Evolutionary conservation across 2,888 invertebrate genomes (phyloP).

Genomic region (Eulithis testata): DNA sequence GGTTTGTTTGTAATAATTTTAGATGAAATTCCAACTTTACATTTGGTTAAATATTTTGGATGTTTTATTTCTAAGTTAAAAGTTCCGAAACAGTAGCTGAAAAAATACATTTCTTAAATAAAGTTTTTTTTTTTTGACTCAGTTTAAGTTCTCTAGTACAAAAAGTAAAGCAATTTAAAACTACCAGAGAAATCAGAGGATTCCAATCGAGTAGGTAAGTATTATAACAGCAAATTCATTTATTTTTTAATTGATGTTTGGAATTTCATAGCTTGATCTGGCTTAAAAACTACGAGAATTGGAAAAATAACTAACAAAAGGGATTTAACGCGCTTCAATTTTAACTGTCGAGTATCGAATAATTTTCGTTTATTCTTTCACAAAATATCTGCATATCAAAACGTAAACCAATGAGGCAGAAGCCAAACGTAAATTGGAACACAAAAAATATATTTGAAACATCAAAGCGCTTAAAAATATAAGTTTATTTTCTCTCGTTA

Average conservation of each 20-base stretch:
- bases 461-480: conserved; percentile 12
- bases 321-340: conserved; percentile 16
- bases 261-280: conserved; percentile 5
- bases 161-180: neutral
- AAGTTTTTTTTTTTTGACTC: too few species aligned
- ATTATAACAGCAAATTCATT: neutral
- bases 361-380: conserved; percentile 13
- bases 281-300: conserved; percentile 11
- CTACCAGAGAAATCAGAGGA: conserved; percentile 5
- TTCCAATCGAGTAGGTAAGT: neutral
- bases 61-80: too few species aligned
- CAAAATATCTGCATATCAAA: conserved; percentile 20
- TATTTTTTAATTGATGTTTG: conserved; percentile 7
- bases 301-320: conserved; percentile 12
- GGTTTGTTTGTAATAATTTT: neutral
- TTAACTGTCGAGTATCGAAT: conserved; percentile 16
- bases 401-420: conserved; percentile 10
- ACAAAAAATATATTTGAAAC: conserved; percentile 8
- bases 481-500: neutral
- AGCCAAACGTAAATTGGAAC: conserved; percentile 14
- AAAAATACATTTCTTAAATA: too few species aligned
- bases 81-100: too few species aligned
- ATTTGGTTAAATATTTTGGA: too few species aligned
- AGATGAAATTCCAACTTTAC: neutral
- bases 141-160: too few species aligned